These are phyloP conservation scores for Chesias legatella DNA, from an alignment of 2,888 invertebrate species.

Conservation along the genomic window DNA sequence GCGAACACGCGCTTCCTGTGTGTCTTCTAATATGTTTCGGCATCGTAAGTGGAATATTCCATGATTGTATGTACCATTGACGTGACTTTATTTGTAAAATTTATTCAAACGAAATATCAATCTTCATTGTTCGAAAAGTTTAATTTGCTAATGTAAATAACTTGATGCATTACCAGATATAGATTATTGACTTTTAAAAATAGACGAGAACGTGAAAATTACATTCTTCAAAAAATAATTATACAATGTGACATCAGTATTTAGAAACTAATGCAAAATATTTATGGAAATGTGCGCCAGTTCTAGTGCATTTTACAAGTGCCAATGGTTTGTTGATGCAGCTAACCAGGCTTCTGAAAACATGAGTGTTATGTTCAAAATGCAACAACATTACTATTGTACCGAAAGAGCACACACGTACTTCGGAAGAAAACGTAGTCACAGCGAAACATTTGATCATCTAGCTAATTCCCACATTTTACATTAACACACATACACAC, in stretches of 20 bases:
- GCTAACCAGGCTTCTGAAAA: slow-evolving; percentile 57
- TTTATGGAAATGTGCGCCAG: neutral
- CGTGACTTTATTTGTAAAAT: no score
- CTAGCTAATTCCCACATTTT: slow-evolving; percentile 46
- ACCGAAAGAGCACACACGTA: slow-evolving; percentile 48
- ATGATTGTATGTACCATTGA: no score
- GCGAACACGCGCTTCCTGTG: slow-evolving; percentile 48
- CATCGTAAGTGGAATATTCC: slow-evolving; percentile 3
- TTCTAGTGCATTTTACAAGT: slow-evolving; percentile 23
- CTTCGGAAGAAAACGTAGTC: slow-evolving; percentile 56
- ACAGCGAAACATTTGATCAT: slow-evolving; percentile 57
- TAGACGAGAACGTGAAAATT: no score
- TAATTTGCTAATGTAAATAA: no score
- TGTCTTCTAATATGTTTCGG: slow-evolving; percentile 30
- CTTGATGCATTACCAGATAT: no score
- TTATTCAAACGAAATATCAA: no score
- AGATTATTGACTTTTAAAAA: no score
- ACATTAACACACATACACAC: neutral
- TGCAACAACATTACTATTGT: slow-evolving; percentile 68
- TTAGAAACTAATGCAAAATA: no score
- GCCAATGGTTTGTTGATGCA: slow-evolving; percentile 41
- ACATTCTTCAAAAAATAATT: no score
- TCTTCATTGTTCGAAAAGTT: no score
- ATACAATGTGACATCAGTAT: no score
- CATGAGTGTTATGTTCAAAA: slow-evolving; percentile 57